Base-by-base conservation (phyloP, 2,113 vertebrate species). In the Ammodytes dubius region DNA sequence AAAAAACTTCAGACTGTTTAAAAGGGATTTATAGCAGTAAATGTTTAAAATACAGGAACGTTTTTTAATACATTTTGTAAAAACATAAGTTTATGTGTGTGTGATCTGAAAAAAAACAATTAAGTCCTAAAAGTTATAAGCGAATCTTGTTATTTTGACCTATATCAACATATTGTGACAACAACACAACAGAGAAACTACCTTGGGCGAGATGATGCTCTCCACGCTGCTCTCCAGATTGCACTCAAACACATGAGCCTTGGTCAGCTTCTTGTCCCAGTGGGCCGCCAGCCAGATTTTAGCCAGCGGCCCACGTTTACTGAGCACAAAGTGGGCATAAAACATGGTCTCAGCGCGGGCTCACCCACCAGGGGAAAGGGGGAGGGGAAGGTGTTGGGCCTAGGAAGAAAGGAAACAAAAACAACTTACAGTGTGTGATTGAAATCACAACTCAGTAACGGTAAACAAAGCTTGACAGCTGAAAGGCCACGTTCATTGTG, bases 281-380 rank as follows among this genome's bases (percentile, higher is more conserved):
- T 99, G 98, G 95, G 98, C 98, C 59, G 97, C 98, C 82, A 99
- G 96, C 98, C 98, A 99, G 90, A 99, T 99, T 93, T 99, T 99
- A 95, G 98, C 98, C 91, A 99, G 95, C 71, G 98, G 97, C 96
- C 98, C 98, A 93, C 98, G 96, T 89, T 99, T 99, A 93, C 97
- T 99, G 87, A 99, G 96, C 86, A 99, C 98, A 92, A 99, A 99
- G 92, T 99, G 98, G 89, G 98, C 97, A 93, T 99, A 99, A 90
- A 99, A 99, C 97, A 99, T 99, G 74, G 91, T 96, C 93, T 93
- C 89, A 49, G 89, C 74, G 90, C 84, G 91, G 87, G 94, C 94
- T 87, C 82, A 92, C 77, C 27, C 72, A 53, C 83, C 45, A 53
- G 82, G 74, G 83, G 58, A 74, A 77, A 19, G 81, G 72, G 66